Evolutionary conservation across 2,888 invertebrate species (phyloP), one percentile per base, ranked within the genome.

Genomic region (Augiades crinisus): DNA sequence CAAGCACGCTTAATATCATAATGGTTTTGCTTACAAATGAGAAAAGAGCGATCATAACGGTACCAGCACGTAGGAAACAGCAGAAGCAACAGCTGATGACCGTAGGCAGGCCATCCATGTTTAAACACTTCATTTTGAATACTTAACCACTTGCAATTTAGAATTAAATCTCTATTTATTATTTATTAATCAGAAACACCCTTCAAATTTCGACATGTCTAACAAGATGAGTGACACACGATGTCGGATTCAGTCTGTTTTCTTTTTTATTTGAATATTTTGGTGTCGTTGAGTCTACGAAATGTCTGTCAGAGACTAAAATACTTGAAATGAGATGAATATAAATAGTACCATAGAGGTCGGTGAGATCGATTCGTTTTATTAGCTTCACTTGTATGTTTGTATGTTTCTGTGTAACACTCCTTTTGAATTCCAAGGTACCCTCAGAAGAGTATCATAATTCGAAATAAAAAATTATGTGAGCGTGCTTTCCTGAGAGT

Each of bases 31-130:
- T 72, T 63, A 84, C 85, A 54, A 83, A 84, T 1, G 82, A 81
- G 22, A 81, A 68, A 0, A 75, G 0, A 0, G 73, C 75, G 34
- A 85, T 84, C 67, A 84, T 64, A 0, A 84, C 73, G 6, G 78
- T 79, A 0, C 85, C 85, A 34, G 82, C 82, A 49, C 83, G 66
- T 0, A 85, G 60, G 24, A 81, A 84, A 21, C 85, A 84, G 56
- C 85, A 85, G 40, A 81, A 84, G n/a, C 85, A 85, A 44, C 84
- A 85, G 64, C 81, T 83, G 46, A 81, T 80, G 0, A 85, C 85
- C 0, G 76, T 77, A 1, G 85, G 85, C 4, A 84, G 40, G 19
- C 51, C 62, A 16, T 82, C 75, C 79, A 84, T 74, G 13, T 63
- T 27, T 10, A 46, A 8, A 13, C 37, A 64, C 53, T 60, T 68